Evolutionary conservation across 2,888 invertebrate species (phyloP), one percentile per base, ranked within the genome.

Genomic region (Leuctra nigra): DNA sequence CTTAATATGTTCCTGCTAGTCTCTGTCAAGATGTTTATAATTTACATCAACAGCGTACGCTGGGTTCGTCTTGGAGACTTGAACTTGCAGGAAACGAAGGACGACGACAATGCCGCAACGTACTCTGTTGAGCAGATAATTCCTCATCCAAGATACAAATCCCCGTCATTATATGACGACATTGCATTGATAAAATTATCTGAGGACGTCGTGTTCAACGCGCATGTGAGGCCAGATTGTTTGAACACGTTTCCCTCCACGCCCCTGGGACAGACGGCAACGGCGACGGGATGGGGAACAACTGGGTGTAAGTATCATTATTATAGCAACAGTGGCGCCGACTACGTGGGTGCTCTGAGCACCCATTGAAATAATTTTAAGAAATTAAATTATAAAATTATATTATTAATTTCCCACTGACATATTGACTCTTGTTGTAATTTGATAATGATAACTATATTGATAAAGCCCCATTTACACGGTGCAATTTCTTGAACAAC

Each of bases 251-350:
- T n/a, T 13, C 25, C 6, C 11, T 1, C 9, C 14, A 14, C 38
- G 9, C 48, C 14, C 18, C 41, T 6, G 7, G 61, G 63, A 38
- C 74, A 71, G 47, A 72, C 78, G 18, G 58, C 52, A 4, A 79
- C 80, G 1, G 83, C 81, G 0, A 78, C 77, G 29, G 86, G 85
- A 3, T 86, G 83, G 69, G 85, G 85, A 1, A 78, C 68, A n/a
- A 70, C 69, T 0, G n/a, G n/a, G n/a, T n/a, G n/a, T n/a, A n/a
- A n/a, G n/a, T n/a, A n/a, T n/a, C n/a, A n/a, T n/a, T n/a, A n/a
- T n/a, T n/a, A n/a, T n/a, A n/a, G n/a, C n/a, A n/a, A n/a, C n/a
- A n/a, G n/a, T n/a, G n/a, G n/a, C n/a, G n/a, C n/a, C n/a, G n/a
- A n/a, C n/a, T n/a, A n/a, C n/a, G n/a, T n/a, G n/a, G n/a, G n/a